Evolutionary conservation across 2,113 vertebrate species (phyloP).

Genomic region (Pseudorhombus dupliciocellatus): DNA sequence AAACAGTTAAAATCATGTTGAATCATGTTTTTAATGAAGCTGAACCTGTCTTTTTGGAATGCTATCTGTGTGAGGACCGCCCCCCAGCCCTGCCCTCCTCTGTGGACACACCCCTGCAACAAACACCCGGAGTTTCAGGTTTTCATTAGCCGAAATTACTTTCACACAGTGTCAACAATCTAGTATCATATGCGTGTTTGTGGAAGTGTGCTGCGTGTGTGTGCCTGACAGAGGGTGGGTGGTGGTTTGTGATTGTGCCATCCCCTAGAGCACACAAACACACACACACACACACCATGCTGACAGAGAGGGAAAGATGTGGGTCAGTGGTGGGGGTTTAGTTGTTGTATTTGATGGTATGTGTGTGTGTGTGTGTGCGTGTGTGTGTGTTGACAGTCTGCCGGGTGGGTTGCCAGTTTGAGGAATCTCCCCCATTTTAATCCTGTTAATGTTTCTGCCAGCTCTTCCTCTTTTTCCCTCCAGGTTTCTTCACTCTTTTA

Average conservation of each 20-base stretch:
- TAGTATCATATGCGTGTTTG: not conserved
- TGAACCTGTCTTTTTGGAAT: too few species aligned
- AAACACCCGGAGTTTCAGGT: not conserved
- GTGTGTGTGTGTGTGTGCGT: too few species aligned
- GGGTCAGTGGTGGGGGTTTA: slow-evolving; percentile 44
- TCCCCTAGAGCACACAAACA: not conserved
- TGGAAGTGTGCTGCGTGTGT: not conserved
- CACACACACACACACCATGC: slow-evolving; percentile 12
- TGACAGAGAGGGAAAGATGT: slow-evolving; percentile 56
- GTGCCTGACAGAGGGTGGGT: slow-evolving; percentile 12
- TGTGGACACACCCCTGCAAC: too few species aligned
- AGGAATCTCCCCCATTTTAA: too few species aligned
- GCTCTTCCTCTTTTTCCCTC: slow-evolving; percentile 30
- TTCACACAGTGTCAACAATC: not conserved
- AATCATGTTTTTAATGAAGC: too few species aligned
- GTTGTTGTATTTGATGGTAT: not conserved
- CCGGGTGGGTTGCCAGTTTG: not conserved
- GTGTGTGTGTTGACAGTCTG: slow-evolving; percentile 27
- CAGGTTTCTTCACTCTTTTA: not conserved
- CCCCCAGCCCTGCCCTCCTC: too few species aligned
- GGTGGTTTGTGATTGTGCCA: slow-evolving; percentile 2
- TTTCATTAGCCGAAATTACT: not conserved
- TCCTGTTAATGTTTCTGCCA: not conserved
- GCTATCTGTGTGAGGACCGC: too few species aligned
- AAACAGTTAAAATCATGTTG: too few species aligned